Conservation (phyloP, 1,140 invertebrate genomes). For the Dendrolimus punctatus region DNA sequence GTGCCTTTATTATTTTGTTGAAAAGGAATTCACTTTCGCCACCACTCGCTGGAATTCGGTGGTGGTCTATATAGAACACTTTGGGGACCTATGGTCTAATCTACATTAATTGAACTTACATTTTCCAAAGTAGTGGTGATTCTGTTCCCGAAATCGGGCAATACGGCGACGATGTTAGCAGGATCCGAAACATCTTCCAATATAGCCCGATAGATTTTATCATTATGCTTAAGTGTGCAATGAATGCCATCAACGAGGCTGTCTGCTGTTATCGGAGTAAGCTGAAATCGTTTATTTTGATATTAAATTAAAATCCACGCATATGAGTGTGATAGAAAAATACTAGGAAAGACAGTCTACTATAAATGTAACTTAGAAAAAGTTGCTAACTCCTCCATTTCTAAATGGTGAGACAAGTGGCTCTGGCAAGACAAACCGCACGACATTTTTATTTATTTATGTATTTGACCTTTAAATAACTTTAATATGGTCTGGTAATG, state of each 20-base stretch:
- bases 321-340: background rate
- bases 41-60: too few species aligned
- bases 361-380: too few species aligned
- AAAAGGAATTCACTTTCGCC: too few species aligned
- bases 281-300: slow-evolving; percentile 17
- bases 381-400: background rate
- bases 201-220: slow-evolving; percentile 45
- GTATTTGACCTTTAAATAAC: too few species aligned
- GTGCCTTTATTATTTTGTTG: too few species aligned
- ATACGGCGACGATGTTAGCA: slow-evolving; percentile 24
- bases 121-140: slow-evolving; percentile 39
- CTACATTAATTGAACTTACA: slow-evolving; percentile 22
- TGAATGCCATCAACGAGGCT: slow-evolving; percentile 40
- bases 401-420: background rate
- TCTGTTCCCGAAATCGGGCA: slow-evolving; percentile 45
- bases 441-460: too few species aligned
- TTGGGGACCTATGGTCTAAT: background rate
- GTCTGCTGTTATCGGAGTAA: slow-evolving; percentile 34
- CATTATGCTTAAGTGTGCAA: slow-evolving; percentile 43
- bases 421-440: too few species aligned
- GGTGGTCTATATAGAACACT: too few species aligned
- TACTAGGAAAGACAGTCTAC: too few species aligned
- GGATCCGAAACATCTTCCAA: slow-evolving; percentile 35
- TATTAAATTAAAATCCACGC: slow-evolving; percentile 1
- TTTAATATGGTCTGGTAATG: too few species aligned